Evolutionary conservation across 1,140 invertebrate genomes (phyloP).

Genomic region (Zaprionus capensis): DNA sequence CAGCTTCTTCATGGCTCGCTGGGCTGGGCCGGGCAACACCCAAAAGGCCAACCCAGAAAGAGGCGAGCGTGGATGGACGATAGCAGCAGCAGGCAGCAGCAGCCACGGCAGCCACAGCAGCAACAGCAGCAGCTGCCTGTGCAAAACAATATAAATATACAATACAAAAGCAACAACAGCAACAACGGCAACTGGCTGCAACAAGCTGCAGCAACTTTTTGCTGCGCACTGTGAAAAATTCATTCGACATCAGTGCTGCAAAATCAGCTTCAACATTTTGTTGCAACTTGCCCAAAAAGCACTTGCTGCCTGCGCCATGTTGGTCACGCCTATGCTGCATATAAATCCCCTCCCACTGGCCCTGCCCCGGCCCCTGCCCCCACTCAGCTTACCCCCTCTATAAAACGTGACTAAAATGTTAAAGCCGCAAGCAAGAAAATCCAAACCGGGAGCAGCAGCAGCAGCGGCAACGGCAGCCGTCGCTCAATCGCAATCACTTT

Average conservation of each 20-base stretch:
- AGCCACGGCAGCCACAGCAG: conserved; percentile 31
- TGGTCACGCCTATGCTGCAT: conserved; percentile 62
- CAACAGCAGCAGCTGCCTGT: conserved; percentile 42
- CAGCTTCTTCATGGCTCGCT: conserved; percentile 79
- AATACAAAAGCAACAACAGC: conserved; percentile 26
- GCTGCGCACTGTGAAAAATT: conserved; percentile 71
- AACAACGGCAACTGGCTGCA: not conserved
- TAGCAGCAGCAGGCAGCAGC: conserved; percentile 61
- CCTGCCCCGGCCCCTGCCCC: conserved; percentile 1
- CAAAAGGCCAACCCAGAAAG: conserved; percentile 64
- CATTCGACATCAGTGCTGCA: conserved; percentile 72
- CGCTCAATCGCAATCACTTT: conserved; percentile 70
- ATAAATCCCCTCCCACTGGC: conserved; percentile 31
- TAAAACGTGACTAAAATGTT: conserved; percentile 79
- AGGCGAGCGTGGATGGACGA: conserved; percentile 46
- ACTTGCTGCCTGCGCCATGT: conserved; percentile 73
- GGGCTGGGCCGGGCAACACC: conserved; percentile 73
- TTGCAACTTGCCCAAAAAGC: conserved; percentile 53
- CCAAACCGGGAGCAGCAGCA: conserved; percentile 54
- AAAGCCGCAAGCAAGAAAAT: conserved; percentile 71
- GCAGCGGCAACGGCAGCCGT: conserved; percentile 60
- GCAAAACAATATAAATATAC: conserved; percentile 53
- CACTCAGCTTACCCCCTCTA: conserved; percentile 1
- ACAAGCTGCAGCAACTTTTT: conserved; percentile 25
- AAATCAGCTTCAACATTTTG: conserved; percentile 55